Evolutionary conservation across 2,888 invertebrate genomes (phyloP), one percentile per base, ranked within the genome.

Genomic region (Tipula unca): DNA sequence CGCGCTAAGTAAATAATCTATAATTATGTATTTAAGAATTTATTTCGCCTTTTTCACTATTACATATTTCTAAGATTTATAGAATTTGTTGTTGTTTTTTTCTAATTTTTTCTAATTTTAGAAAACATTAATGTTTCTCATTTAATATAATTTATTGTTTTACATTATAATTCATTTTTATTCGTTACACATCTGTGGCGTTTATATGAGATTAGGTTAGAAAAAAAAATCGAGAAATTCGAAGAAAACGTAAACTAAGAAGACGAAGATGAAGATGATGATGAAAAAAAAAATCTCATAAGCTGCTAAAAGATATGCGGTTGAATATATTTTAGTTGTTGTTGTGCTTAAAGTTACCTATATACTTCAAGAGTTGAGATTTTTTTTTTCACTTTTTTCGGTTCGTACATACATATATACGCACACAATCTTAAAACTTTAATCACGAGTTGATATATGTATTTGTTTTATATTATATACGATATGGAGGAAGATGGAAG

Each of bases 131-230:
- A 69, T 69, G 69, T 69, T 69, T 69, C 69, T 69, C 20, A 69
- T 69, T 69, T 69, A 69, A 69, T 20, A 69, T 69, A 69, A 69
- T 69, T 69, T 69, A 69, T 69, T 69, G 25, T 69, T 69, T 69
- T 69, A 69, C 69, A 69, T 69, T 69, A 69, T 69, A 69, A 69
- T 69, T 69, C 69, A 69, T 69, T 69, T 69, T 69, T 69, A 69
- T 69, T 69, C 69, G 69, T 20, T 69, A 69, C 69, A 69, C 69
- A 69, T 69, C 69, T 69, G 69, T 69, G 69, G 69, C 69, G 69
- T 69, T 69, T 69, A 69, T 69, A 69, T 69, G 13, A 25, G 69
- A 69, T 69, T 69, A 69, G 69, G 69, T 69, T 69, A 69, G 13
- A 48, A 69, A 69, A 25, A 20, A 69, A 25, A 25, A 25, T 69